phyloP scores from a whole-genome alignment of 2,797 vertebrate species.

The Cheirogaleus major region DNA sequence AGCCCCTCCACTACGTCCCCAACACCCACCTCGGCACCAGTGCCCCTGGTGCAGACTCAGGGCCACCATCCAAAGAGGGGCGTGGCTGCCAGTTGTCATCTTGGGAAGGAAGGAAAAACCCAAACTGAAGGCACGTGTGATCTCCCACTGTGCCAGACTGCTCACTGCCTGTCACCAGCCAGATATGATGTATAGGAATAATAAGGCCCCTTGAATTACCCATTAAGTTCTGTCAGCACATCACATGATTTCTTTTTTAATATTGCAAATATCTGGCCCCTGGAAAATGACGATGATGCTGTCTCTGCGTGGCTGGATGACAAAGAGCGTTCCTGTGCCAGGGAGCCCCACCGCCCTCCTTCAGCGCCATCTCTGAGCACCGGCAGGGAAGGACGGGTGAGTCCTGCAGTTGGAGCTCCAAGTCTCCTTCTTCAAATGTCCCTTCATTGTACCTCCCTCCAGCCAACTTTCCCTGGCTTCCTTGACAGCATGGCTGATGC shows the following conservation, averaged over 20 bases:
- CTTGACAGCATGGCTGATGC: background rate
- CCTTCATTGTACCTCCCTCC: background rate
- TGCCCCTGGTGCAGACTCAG: background rate
- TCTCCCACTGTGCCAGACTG: background rate
- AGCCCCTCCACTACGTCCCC: background rate
- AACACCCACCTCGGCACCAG: no score
- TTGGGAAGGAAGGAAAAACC: background rate
- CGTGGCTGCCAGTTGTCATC: background rate
- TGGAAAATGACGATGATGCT: slow-evolving; percentile 64
- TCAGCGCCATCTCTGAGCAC: background rate
- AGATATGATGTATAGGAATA: slow-evolving; percentile 57
- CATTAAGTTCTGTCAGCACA: slow-evolving; percentile 70
- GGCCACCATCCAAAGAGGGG: background rate
- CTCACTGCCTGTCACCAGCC: slow-evolving; percentile 42
- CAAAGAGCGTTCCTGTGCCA: background rate
- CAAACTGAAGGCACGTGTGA: background rate
- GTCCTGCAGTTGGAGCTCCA: background rate
- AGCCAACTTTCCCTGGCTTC: background rate
- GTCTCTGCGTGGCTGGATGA: background rate
- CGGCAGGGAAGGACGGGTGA: background rate
- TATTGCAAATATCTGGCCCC: slow-evolving; percentile 66
- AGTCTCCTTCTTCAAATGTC: background rate
- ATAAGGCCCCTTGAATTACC: slow-evolving; percentile 66
- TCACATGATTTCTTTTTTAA: slow-evolving; percentile 71
- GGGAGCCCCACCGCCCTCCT: background rate